A percentile compares a stretch with the other conserved stretches of the same genome.
These are phyloP conservation scores for Hemicrepidius hirtus DNA, from an alignment of 2,888 invertebrate genomes.

Conservation along the genomic window DNA sequence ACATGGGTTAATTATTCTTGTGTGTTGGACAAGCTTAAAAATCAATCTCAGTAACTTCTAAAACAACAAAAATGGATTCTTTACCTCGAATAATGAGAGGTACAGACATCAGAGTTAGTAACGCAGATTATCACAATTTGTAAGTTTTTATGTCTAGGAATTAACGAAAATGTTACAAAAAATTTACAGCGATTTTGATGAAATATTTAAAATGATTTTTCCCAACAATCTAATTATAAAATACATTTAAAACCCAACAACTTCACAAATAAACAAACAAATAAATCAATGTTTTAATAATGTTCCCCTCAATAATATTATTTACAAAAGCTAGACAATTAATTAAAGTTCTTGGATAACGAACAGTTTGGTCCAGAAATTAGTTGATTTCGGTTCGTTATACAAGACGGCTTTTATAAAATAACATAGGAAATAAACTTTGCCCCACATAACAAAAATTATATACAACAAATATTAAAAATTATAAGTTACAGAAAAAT, in stretches of 20 bases:
- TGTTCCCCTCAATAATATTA: slow-evolving; percentile 41
- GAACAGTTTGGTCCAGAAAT: slow-evolving; percentile 22
- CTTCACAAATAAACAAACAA: slow-evolving; percentile 37
- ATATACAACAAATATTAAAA: slow-evolving; percentile 35
- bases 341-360: slow-evolving; percentile 27
- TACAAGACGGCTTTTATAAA: slow-evolving; percentile 33
- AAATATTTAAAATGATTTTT: slow-evolving; percentile 23
- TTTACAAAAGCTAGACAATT: slow-evolving; percentile 37
- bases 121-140: slow-evolving; percentile 53
- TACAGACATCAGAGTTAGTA: slow-evolving; percentile 61
- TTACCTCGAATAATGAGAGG: slow-evolving; percentile 42
- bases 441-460: slow-evolving; percentile 33
- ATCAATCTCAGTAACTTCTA: slow-evolving; percentile 15
- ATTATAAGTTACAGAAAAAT: slow-evolving; percentile 35
- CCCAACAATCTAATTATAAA: slow-evolving; percentile 34
- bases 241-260: slow-evolving; percentile 32
- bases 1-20: slow-evolving; percentile 1
- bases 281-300: slow-evolving; percentile 33
- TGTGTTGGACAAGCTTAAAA: background rate
- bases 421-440: slow-evolving; percentile 45
- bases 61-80: background rate
- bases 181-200: slow-evolving; percentile 6
- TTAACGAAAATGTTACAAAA: slow-evolving; percentile 1
- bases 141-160: slow-evolving; percentile 21
- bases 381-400: slow-evolving; percentile 15